Conservation (phyloP, 37 sponge, comb jelly and placozoan genomes). For the Ephydatia muelleri region DNA sequence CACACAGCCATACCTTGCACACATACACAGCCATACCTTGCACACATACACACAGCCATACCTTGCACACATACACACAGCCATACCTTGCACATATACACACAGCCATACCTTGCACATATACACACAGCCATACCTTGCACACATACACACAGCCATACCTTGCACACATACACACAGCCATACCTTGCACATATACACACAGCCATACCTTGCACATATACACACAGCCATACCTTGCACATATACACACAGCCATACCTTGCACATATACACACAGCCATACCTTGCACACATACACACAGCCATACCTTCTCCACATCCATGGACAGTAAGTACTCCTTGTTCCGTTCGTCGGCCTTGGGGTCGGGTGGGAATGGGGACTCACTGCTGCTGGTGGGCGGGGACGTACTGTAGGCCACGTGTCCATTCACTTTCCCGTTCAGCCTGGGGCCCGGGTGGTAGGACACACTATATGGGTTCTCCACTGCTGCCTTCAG, state of each 20-base stretch:
- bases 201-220: conserved; percentile 2
- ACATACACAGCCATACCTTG: too few relatives aligned
- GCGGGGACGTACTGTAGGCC: neutral
- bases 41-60: too few relatives aligned
- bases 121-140: neutral
- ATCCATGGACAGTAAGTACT: neutral
- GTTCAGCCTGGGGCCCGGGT: neutral
- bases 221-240: conserved; percentile 2
- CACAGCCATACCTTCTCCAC: conserved; percentile 3
- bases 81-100: neutral
- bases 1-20: too few relatives aligned
- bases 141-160: neutral
- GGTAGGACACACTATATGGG: neutral
- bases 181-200: conserved; percentile 17
- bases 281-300: neutral
- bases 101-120: neutral
- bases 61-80: neutral
- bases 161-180: conserved; percentile 11
- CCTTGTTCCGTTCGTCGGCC: neutral
- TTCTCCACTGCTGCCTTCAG: neutral
- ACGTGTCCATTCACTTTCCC: neutral
- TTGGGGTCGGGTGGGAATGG: neutral
- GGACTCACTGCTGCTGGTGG: neutral
- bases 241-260: conserved; percentile 10
- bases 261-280: neutral